Percentiles rank a stretch among this genome's conserved stretches.
Conservation (phyloP, 1,140 invertebrate species). For the Drusus annulatus region DNA sequence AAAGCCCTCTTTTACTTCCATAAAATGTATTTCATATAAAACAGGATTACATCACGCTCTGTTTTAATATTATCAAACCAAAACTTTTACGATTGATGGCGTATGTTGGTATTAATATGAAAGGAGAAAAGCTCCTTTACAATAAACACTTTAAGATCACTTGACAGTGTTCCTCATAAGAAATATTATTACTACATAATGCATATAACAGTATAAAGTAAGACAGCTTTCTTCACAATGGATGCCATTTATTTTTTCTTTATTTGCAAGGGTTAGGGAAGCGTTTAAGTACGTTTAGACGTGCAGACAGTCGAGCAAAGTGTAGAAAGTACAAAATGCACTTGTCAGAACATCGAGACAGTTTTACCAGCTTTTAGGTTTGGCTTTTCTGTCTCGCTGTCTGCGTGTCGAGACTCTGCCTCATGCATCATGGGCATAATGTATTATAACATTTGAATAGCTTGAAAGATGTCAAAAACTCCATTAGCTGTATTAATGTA, state of each 20-base stretch:
- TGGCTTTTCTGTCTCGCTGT: neutral
- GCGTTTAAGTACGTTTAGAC: conserved; percentile 8
- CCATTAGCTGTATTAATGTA: neutral
- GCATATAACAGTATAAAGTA: too few relatives aligned
- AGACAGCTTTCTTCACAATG: neutral
- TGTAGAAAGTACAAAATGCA: conserved; percentile 34
- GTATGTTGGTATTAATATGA: too few relatives aligned
- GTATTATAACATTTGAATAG: neutral
- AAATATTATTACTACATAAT: too few relatives aligned
- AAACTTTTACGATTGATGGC: too few relatives aligned
- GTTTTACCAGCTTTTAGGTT: conserved; percentile 9
- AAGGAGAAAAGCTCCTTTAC: too few relatives aligned
- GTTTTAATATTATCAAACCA: too few relatives aligned
- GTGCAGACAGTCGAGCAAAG: neutral
- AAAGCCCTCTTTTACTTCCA: too few relatives aligned
- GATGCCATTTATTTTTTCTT: conserved; percentile 2
- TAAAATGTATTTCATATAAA: too few relatives aligned
- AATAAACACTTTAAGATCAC: too few relatives aligned
- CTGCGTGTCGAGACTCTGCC: neutral
- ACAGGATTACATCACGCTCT: too few relatives aligned
- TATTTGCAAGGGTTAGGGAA: conserved; percentile 4
- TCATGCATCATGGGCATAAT: neutral
- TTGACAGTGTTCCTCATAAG: too few relatives aligned
- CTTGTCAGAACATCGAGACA: conserved; percentile 33
- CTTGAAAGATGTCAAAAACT: conserved; percentile 2